Evolutionary conservation across 1,140 invertebrate genomes (phyloP), one percentile per base, ranked within the genome.

Genomic region (Yoshiicerus persimilis): DNA sequence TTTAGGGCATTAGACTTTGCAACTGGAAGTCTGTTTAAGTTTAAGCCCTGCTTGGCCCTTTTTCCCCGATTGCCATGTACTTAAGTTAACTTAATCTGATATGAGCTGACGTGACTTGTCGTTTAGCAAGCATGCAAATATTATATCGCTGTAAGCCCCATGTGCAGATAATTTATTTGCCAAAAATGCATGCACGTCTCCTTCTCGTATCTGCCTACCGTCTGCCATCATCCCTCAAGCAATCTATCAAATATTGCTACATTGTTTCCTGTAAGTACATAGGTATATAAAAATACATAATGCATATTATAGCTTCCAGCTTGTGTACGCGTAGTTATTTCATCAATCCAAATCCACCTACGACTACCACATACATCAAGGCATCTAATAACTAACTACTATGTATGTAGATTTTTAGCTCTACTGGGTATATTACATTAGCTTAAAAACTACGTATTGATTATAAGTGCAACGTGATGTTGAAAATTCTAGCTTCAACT

Each of bases 101-200:
- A 80, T 38, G 75, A 80, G 34, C 83, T 84, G 83, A 84, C 83
- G 83, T 84, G 38, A 84, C 83, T 84, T 84, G 83, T 84, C 83
- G 30, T 84, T 84, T 84, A 84, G 83, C 83, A 84, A 84, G 56
- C 83, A 84, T 47, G 83, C 83, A 84, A 83, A 84, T 80, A 80
- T 36, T 80, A 80, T 80, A 38, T 34, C 34, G 39, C 83, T 56
- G 6, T 41, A 23, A 84, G 83, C 83, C 30, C 83, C 83, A 41
- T 84, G 83, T 84, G 83, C 83, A 84, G 83, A 84, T 47, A 84
- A 84, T 84, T 84, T 84, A 47, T 84, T 84, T 84, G 75, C 75
- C 75, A 38, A 80, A 80, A 36, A 80, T 80, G 75, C 32, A 70
- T 30, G 25, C 25, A 70, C 25, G 66, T 70, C 66, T 70, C 66